Evolutionary conservation across 2,113 vertebrate species (phyloP), one percentile per base, ranked within the genome.

Genomic region (Phyllostomus discolor): DNA sequence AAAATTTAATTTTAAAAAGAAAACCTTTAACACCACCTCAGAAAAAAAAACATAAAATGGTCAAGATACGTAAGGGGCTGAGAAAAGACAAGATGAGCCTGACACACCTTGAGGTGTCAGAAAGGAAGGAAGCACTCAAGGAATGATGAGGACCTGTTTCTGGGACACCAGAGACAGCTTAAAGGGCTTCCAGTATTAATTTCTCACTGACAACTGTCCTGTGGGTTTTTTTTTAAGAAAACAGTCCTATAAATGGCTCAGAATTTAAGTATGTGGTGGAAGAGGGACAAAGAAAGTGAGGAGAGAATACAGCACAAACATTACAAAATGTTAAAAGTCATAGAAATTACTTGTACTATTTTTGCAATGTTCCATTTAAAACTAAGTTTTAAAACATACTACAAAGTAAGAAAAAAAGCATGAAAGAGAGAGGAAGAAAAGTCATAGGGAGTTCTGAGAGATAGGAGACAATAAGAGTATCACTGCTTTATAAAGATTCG

Each of bases 1-100:
- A n/a, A 73, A 93, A 72, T 59, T 57, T 15, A 10, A 88, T 52
- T 62, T 62, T 62, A 64, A 64, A 64, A 64, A 88, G 38, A 35
- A 59, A 57, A 22, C 12, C 33, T 57, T 66, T 67, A 52, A 64
- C 7, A 41, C 54, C 16, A 35, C 59, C 26, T 89, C 33, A 57
- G 67, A 90, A 64, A 19, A 88, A 62, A 7, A 88, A 48, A 14
- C 35, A 14, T 22, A 70, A 87, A 88, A 66, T 24, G 1, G 54
- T 54, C 33, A 35, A 82, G 54, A 79, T 22, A 14, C 24, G 4
- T 11, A 33, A 35, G 31, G 70, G 35, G 35, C 33, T 46, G 8
- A 46, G 35, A 69, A 80, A 7, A 0, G 1, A 50, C 15, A 59
- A 19, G 43, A 20, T 35, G 70, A 62, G 33, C 15, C 73, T 17